Percentiles rank a stretch among this genome's conserved stretches.
phyloP scores from a whole-genome alignment of 2,113 vertebrate genomes.

The Chaetodon auriga region DNA sequence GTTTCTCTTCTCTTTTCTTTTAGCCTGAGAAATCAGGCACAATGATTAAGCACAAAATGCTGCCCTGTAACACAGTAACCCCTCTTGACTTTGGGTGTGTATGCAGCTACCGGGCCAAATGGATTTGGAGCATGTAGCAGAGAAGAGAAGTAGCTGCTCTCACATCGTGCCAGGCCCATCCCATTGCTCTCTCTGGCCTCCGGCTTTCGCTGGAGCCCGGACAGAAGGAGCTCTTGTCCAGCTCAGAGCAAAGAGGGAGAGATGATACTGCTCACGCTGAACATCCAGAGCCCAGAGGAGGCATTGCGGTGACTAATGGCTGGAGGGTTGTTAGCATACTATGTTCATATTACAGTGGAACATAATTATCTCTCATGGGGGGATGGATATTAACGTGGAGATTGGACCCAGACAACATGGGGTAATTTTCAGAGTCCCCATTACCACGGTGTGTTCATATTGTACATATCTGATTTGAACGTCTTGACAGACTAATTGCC shows the following conservation, averaged over 20 bases:
- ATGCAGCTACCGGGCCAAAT: conserved; percentile 43
- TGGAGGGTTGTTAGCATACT: conserved; percentile 66
- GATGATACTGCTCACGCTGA: conserved; percentile 51
- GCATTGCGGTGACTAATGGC: conserved; percentile 69
- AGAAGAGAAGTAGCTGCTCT: conserved; percentile 43
- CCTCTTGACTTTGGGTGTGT: conserved; percentile 39
- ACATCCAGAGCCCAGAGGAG: conserved; percentile 53
- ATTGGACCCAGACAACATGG: conserved; percentile 50
- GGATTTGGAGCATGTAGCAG: conserved; percentile 44
- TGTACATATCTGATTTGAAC: conserved; percentile 52
- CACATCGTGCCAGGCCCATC: conserved; percentile 44
- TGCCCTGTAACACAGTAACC: conserved; percentile 36
- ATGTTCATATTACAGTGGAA: conserved; percentile 76
- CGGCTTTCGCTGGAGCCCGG: conserved; percentile 47
- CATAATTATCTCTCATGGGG: conserved; percentile 70
- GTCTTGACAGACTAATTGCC: conserved; percentile 39
- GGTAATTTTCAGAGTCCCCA: conserved; percentile 45
- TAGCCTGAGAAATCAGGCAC: not conserved
- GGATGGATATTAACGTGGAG: conserved; percentile 66
- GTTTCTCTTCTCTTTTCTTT: not conserved
- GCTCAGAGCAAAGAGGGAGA: conserved; percentile 30
- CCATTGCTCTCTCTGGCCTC: conserved; percentile 60
- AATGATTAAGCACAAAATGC: conserved; percentile 49
- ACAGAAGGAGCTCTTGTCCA: conserved; percentile 66
- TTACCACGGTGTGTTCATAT: conserved; percentile 50